Evolutionary conservation across 2,888 invertebrate species (phyloP).

Genomic region (Hanleya hanleyi): DNA sequence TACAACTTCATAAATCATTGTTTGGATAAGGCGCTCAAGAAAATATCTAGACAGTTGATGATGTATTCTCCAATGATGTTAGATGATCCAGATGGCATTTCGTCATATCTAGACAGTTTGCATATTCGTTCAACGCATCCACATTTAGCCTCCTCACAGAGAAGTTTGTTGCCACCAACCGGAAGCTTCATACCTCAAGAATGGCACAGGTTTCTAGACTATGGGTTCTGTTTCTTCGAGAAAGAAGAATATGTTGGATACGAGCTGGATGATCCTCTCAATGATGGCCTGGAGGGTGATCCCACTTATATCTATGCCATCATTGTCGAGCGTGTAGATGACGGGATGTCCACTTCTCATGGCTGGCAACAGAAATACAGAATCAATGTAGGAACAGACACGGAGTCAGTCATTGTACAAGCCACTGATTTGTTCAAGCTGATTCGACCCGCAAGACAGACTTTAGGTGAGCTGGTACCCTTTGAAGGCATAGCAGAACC

Average conservation of each 20-base stretch:
- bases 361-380: slow-evolving; percentile 8
- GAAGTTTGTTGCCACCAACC: slow-evolving; percentile 31
- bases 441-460: slow-evolving; percentile 5
- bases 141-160: too few relatives aligned
- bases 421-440: slow-evolving; percentile 32
- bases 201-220: slow-evolving; percentile 37
- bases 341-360: not conserved
- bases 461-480: not conserved
- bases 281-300: not conserved
- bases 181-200: slow-evolving; percentile 38
- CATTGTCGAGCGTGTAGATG: slow-evolving; percentile 7
- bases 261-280: slow-evolving; percentile 36
- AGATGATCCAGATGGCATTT: too few relatives aligned
- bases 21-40: slow-evolving; percentile 16
- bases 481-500: not conserved
- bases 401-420: slow-evolving; percentile 5
- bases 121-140: too few relatives aligned
- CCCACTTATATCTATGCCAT: slow-evolving; percentile 28
- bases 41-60: too few relatives aligned
- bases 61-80: too few relatives aligned
- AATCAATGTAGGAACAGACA: slow-evolving; percentile 21
- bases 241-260: slow-evolving; percentile 39
- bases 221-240: slow-evolving; percentile 30
- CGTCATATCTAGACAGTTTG: slow-evolving; percentile 6
- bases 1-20: slow-evolving; percentile 1